Conservation (phyloP, 2,888 invertebrate genomes). For the Cylindroiulus punctatus region DNA sequence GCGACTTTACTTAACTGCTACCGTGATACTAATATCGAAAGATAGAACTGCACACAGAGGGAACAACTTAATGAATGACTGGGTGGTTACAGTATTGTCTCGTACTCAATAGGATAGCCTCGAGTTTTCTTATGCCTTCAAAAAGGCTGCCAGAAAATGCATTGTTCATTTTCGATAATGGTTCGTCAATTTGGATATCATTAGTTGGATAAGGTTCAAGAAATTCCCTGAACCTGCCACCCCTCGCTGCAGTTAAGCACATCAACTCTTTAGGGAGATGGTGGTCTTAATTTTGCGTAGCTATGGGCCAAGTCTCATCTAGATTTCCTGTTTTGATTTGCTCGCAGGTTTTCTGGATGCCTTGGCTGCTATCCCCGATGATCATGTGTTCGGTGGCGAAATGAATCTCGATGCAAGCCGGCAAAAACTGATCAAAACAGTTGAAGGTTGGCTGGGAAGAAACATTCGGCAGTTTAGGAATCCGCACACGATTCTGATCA, state of each 20-base stretch:
- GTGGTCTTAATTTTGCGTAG: not conserved
- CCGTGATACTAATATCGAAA: no score
- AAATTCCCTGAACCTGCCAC: not conserved
- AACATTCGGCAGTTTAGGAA: conserved; percentile 16
- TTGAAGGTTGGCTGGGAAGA: conserved; percentile 31
- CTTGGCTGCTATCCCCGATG: not conserved
- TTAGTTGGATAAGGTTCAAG: not conserved
- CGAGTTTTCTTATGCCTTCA: not conserved
- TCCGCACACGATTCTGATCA: not conserved
- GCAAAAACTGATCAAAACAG: conserved; percentile 13
- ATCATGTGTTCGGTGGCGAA: conserved; percentile 2
- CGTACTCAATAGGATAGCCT: not conserved
- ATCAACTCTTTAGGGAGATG: not conserved
- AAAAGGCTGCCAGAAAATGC: not conserved
- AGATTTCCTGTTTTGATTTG: conserved; percentile 36
- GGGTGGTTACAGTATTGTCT: no score
- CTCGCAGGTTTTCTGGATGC: conserved; percentile 29
- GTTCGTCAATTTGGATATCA: not conserved
- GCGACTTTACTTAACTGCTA: no score
- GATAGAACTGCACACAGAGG: no score
- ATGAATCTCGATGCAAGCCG: conserved; percentile 33
- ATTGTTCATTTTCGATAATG: not conserved
- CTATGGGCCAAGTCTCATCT: not conserved
- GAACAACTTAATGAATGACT: no score
- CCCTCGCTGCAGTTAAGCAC: not conserved